phyloP scores from a whole-genome alignment of 1,140 invertebrate species.

The Leucophenga varia region DNA sequence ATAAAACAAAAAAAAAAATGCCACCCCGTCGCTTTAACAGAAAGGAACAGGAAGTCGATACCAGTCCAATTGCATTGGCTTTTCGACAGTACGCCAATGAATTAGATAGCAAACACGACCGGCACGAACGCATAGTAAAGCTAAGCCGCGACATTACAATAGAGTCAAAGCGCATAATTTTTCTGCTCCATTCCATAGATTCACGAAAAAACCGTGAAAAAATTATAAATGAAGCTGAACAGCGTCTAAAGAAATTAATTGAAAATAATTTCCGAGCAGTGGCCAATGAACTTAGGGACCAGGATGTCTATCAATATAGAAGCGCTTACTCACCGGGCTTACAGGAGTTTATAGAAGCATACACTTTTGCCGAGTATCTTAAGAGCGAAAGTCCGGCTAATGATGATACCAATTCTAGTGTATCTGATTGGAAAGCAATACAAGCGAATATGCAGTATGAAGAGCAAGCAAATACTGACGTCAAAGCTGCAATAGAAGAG shows the following conservation, averaged over 20 bases:
- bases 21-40: too few relatives aligned
- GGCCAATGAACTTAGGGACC: constrained; percentile 69
- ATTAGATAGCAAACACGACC: constrained; percentile 80
- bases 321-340: constrained; percentile 75
- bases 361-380: constrained; percentile 74
- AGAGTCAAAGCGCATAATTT: constrained; percentile 88
- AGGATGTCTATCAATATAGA: constrained; percentile 74
- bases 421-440: constrained; percentile 44
- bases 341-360: constrained; percentile 87
- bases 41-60: constrained; percentile 53
- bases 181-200: constrained; percentile 75
- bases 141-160: constrained; percentile 86
- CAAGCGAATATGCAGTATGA: constrained; percentile 52
- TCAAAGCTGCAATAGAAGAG: constrained; percentile 1
- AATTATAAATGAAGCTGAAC: constrained; percentile 68
- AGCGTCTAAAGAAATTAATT: constrained; percentile 64
- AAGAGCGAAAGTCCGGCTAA: constrained; percentile 10
- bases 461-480: not conserved
- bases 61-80: constrained; percentile 65
- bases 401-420: constrained; percentile 18
- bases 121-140: constrained; percentile 82
- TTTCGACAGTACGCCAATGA: constrained; percentile 70
- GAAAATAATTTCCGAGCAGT: constrained; percentile 67
- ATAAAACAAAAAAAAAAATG: too few relatives aligned
- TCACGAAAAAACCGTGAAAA: constrained; percentile 62